Evolutionary conservation across 2,888 invertebrate species (phyloP), one percentile per base, ranked within the genome.

Genomic region (Tetramorium bicarinatum): DNA sequence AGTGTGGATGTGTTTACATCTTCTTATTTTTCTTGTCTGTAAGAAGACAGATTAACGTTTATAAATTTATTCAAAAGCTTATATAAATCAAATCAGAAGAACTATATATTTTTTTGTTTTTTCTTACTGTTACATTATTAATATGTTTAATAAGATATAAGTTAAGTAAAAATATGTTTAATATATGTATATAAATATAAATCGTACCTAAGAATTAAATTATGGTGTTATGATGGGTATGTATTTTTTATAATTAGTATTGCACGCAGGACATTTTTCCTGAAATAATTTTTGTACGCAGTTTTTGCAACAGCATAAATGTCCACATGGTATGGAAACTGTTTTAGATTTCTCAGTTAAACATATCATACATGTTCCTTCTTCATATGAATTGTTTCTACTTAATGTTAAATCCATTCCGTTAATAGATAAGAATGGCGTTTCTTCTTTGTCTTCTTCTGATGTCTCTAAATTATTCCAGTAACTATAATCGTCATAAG

Each of bases 221-320:
- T 6, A 61, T 34, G 18, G 59, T 34, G 18, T 61, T 61, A 61
- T 61, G 34, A 34, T 18, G 4, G 7, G 8, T 18, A 61, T 61
- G 29, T 61, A 61, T 34, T 18, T 8, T 0, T 15, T 3, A 18
- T 34, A 61, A 2, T n/a, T n/a, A 7, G 2, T 34, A 34, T 61
- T 61, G 61, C 61, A 61, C 18, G 34, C 61, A 61, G 29, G 34
- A 61, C 61, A 61, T 61, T 61, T 61, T 61, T 61, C 61, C 8
- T 61, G 34, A 8, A 61, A 34, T 34, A 61, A 61, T 18, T 61
- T 34, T 61, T 61, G 29, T 61, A 61, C 8, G 18, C 29, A 61
- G 8, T 61, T 18, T 61, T 61, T 61, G 61, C 61, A 61, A 61
- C 61, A 34, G 18, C 61, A 61, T 61, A 61, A 61, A 6, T 61